These are phyloP conservation scores for Heliothis peltigera DNA, from an alignment of 2,888 invertebrate species.

Conservation along the genomic window DNA sequence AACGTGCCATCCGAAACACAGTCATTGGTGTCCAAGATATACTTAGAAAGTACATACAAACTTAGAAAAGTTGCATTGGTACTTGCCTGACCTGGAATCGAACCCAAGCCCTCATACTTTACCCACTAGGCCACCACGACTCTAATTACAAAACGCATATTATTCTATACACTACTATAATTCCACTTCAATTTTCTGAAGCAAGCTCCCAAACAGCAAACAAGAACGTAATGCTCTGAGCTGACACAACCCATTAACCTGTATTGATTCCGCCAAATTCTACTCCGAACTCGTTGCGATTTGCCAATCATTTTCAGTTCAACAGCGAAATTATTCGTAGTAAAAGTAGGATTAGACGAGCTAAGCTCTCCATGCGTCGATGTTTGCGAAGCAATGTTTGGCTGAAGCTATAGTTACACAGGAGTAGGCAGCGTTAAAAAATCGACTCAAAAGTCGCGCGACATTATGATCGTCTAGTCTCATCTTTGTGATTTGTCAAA, in stretches of 20 bases:
- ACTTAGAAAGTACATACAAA: too few relatives aligned
- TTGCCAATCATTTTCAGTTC: constrained; percentile 32
- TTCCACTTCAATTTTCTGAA: constrained; percentile 5
- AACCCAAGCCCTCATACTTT: too few relatives aligned
- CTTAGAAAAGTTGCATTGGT: too few relatives aligned
- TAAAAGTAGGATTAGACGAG: constrained; percentile 7
- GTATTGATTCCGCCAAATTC: constrained; percentile 39
- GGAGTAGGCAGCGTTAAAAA: too few relatives aligned
- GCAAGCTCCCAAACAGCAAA: constrained; percentile 19
- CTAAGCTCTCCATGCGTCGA: neutral
- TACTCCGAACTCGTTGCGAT: constrained; percentile 20
- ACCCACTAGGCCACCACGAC: too few relatives aligned
- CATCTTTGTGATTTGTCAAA: neutral
- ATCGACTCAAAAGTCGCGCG: neutral
- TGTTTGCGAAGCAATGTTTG: too few relatives aligned
- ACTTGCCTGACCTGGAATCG: too few relatives aligned
- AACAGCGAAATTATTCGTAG: constrained; percentile 30
- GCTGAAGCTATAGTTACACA: too few relatives aligned
- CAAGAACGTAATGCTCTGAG: constrained; percentile 25
- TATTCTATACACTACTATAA: too few relatives aligned
- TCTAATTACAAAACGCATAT: constrained; percentile 14
- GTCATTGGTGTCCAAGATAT: too few relatives aligned
- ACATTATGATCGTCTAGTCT: neutral
- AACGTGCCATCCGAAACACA: too few relatives aligned
- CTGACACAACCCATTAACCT: constrained; percentile 28